Percentiles rank a stretch among this genome's conserved stretches.
phyloP scores from a whole-genome alignment of 2,888 invertebrate genomes.

The Timandra comae region DNA sequence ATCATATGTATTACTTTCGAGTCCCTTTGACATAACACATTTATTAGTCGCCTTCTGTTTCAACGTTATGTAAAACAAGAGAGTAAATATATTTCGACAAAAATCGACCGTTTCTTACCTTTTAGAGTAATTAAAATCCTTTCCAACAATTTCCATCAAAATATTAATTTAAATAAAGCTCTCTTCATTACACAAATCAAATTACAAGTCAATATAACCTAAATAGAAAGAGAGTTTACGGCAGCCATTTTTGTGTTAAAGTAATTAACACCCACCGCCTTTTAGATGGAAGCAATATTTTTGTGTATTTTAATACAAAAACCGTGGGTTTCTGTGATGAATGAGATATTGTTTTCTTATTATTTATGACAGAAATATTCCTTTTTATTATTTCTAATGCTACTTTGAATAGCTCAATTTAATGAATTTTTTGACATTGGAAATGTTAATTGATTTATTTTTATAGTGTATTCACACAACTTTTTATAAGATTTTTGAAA shows the following conservation, averaged over 20 bases:
- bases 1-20: too few relatives aligned
- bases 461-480: too few relatives aligned
- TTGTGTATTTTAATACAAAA: not conserved
- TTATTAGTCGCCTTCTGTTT: too few relatives aligned
- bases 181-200: not conserved
- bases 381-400: too few relatives aligned
- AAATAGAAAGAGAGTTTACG: slow-evolving; percentile 45
- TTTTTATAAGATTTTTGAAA: too few relatives aligned
- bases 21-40: too few relatives aligned
- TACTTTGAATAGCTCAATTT: too few relatives aligned
- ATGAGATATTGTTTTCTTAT: not conserved
- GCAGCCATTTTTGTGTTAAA: slow-evolving; percentile 30
- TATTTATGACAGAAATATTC: too few relatives aligned
- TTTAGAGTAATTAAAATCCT: not conserved
- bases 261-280: slow-evolving; percentile 47
- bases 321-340: not conserved
- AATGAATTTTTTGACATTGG: too few relatives aligned
- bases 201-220: not conserved
- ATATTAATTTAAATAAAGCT: too few relatives aligned
- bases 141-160: not conserved
- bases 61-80: too few relatives aligned
- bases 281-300: not conserved
- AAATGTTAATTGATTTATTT: too few relatives aligned
- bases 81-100: not conserved
- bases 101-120: not conserved